Base-by-base conservation (phyloP, 2,888 invertebrate species). In the Zhuqinia jingwanae region DNA sequence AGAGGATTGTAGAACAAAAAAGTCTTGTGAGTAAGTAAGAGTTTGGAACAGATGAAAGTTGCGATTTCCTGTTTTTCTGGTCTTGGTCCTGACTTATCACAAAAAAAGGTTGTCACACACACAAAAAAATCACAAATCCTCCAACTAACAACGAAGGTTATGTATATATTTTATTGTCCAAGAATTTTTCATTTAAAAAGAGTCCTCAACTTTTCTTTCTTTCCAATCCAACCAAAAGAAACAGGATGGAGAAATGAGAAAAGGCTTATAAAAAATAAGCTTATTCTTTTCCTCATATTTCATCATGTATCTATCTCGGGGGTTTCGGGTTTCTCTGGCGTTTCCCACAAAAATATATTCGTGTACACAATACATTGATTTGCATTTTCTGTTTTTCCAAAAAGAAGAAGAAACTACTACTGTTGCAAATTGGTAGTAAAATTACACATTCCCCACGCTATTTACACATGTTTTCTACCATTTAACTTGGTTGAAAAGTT, bases 81-180 rank as follows among this genome's bases (percentile, higher is more conserved):
- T n/a, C n/a, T n/a, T n/a, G n/a, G n/a, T 58, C 15, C 73, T 60
- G 17, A 42, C 80, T 80, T 53, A 56, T 80, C 58, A 56, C 70
- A 70, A 42, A 78, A 60, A 63, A 73, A 56, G 63, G 75, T n/a
- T n/a, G n/a, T n/a, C n/a, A n/a, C n/a, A n/a, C n/a, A n/a, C n/a
- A n/a, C n/a, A n/a, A n/a, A n/a, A n/a, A n/a, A n/a, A n/a, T n/a
- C n/a, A n/a, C n/a, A n/a, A 82, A 79, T 82, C 47, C 30, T 70
- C 25, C n/a, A n/a, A n/a, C n/a, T n/a, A n/a, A n/a, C 76, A 53
- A 78, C n/a, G 63, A 82, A 76, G 77, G 25, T 77, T 82, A 82
- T 83, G 85, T n/a, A n/a, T n/a, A n/a, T 63, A 81, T 87, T 87
- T 88, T 88, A 89, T 88, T 89, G 85, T 87, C 86, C 85, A 60